A percentile compares a stretch with the other conserved stretches of the same genome.
Conservation (phyloP, 2,113 vertebrate species). For the Alethe diademata region DNA sequence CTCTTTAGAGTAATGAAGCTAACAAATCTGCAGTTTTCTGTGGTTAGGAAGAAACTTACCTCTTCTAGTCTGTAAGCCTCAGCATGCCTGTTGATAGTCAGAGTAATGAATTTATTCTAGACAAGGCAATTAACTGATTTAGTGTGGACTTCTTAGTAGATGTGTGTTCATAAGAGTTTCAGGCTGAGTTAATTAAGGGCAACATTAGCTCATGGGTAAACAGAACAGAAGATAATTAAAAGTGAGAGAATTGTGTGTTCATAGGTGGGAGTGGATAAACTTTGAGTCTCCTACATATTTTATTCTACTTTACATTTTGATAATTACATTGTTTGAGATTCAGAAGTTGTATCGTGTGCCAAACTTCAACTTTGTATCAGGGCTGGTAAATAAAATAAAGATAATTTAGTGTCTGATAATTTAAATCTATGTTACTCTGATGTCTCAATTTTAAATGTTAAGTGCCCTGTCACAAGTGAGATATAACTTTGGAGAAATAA, state of each 20-base stretch:
- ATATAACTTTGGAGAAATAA: background rate
- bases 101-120: constrained; percentile 18
- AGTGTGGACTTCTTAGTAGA: background rate
- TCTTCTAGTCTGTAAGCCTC: background rate
- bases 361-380: background rate
- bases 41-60: background rate
- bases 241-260: background rate
- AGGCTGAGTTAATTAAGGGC: constrained; percentile 38
- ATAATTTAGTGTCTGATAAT: background rate
- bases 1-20: background rate
- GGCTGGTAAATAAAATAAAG: background rate
- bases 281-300: background rate
- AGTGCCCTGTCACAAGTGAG: background rate
- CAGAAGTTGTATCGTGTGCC: background rate
- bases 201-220: background rate
- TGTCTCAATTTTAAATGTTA: background rate
- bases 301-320: background rate
- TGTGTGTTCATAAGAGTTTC: background rate
- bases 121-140: constrained; percentile 48
- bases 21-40: background rate
- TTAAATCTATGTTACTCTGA: background rate
- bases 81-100: background rate
- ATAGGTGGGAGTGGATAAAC: background rate
- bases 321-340: background rate
- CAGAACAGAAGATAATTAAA: background rate